Evolutionary conservation across 2,888 invertebrate species (phyloP), one percentile per base, ranked within the genome.

Genomic region (Drosophila flavopinicola): DNA sequence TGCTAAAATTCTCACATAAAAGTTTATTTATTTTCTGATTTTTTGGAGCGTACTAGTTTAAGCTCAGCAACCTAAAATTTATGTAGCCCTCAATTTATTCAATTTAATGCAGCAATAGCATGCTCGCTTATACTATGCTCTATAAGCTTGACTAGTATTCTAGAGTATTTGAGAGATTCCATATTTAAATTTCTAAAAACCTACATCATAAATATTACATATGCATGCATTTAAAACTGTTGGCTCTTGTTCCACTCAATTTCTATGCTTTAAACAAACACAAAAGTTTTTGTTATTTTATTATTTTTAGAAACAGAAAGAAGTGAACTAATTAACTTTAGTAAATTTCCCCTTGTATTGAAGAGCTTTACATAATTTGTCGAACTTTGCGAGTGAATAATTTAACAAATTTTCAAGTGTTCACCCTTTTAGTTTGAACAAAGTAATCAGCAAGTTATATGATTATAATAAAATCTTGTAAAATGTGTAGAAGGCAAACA

Each of bases 381-480:
- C 15, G 11, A 51, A 61, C 44, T 51, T 44, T 39, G 13, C 15
- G 6, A 37, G 29, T 44, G 48, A 60, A 67, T 60, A 60, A 52
- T 53, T 66, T 25, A 66, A 23, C 7, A 17, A 37, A 32, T 15
- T 9, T 32, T 56, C 3, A 30, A 53, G 44, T 44, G 33, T 10
- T 27, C 24, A 11, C 27, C 9, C 38, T 27, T 29, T 59, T 17
- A 59, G 35, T 44, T 56, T 44, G 38, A 35, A 45, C 48, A 52
- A 63, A 53, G 54, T 57, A 27, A 61, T 59, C 54, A 47, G 27
- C 32, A 48, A 69, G 64, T 47, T 56, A 33, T 52, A 51, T 37
- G 68, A 48, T 51, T 56, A 38, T 47, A 61, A 57, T 52, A 53
- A 64, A 68, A 54, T 68, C 53, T 54, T 41, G 35, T 57, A 33